phyloP scores from a whole-genome alignment of 2,113 vertebrate genomes.

The Spheniscus mendiculus region DNA sequence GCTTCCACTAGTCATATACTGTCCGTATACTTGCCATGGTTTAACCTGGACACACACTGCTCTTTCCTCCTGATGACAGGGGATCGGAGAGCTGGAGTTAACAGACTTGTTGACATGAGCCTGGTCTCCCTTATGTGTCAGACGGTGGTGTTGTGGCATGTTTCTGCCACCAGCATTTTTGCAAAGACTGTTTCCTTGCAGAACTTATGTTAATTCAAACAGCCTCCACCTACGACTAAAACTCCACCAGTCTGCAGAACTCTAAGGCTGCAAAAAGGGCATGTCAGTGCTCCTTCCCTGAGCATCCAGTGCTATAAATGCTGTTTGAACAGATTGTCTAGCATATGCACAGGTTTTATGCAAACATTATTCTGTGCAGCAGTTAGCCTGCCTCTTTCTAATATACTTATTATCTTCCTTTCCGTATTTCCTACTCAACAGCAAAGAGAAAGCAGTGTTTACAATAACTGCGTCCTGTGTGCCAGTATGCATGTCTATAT shows the following conservation, averaged over 20 bases:
- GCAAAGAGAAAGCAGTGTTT: background rate
- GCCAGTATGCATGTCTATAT: no score
- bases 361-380: background rate
- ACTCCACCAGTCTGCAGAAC: background rate
- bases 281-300: background rate
- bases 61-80: background rate
- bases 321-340: background rate
- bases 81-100: background rate
- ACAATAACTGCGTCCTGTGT: background rate
- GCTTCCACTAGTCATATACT: background rate
- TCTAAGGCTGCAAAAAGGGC: background rate
- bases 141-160: background rate
- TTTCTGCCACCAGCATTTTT: background rate
- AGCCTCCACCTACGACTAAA: background rate
- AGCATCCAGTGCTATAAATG: background rate
- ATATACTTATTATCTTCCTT: background rate
- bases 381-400: background rate
- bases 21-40: background rate
- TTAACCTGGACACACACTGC: background rate
- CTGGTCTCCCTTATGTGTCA: background rate
- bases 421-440: background rate
- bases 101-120: background rate
- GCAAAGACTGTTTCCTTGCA: background rate
- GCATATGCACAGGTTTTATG: background rate
- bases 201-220: background rate